Evolutionary conservation across 2,888 invertebrate species (phyloP).

Genomic region (Dicycla oo): DNA sequence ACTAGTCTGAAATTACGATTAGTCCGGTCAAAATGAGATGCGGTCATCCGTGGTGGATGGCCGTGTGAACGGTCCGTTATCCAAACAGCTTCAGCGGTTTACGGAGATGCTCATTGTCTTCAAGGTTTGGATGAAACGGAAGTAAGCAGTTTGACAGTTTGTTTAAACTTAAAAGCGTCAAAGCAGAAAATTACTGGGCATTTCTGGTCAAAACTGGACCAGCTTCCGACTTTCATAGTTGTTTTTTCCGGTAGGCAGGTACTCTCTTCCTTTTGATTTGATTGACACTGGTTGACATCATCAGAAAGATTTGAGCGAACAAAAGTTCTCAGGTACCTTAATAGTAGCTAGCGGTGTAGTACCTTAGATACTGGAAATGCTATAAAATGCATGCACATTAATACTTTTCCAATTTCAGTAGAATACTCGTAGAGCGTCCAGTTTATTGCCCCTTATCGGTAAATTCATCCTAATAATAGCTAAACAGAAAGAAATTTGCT

Average conservation of each 20-base stretch:
- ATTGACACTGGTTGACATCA: neutral
- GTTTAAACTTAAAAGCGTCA: conserved; percentile 48
- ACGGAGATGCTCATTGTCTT: conserved; percentile 62
- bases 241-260: neutral
- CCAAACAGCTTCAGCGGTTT: conserved; percentile 81
- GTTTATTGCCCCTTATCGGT: conserved; percentile 33
- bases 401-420: neutral
- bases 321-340: neutral
- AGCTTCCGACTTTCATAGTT: conserved; percentile 11
- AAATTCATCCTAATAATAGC: conserved; percentile 9
- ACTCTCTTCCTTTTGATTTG: neutral
- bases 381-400: neutral
- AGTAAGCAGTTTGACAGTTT: conserved; percentile 60
- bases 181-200: conserved; percentile 46
- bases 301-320: neutral
- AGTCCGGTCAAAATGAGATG: conserved; percentile 85
- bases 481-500: conserved; percentile 26
- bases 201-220: conserved; percentile 35
- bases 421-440: neutral
- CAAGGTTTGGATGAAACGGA: conserved; percentile 56
- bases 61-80: conserved; percentile 89
- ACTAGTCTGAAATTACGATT: conserved; percentile 88
- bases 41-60: conserved; percentile 87
- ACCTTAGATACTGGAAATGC: no score
- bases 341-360: no score